phyloP scores from a whole-genome alignment of 2,888 invertebrate genomes.

The Pelosia muscerda region DNA sequence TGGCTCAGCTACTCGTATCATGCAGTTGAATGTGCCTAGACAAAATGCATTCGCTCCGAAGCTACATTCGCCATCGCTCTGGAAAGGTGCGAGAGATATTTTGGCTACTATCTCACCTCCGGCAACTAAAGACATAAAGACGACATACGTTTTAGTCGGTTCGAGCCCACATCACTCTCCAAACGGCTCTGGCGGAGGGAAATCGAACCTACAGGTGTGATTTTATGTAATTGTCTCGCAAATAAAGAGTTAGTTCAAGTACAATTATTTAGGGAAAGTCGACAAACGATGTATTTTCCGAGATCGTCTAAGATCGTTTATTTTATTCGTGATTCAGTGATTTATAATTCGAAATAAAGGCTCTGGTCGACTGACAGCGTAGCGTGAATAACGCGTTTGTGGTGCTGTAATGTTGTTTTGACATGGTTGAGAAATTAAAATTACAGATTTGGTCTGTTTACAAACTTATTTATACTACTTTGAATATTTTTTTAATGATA shows the following conservation, averaged over 20 bases:
- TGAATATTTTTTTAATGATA: no score
- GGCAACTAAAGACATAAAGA: no score
- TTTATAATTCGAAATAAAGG: constrained; percentile 11
- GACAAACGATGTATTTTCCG: constrained; percentile 25
- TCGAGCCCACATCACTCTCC: no score
- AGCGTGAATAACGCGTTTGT: not conserved
- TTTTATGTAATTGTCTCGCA: constrained; percentile 1
- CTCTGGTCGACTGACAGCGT: not conserved
- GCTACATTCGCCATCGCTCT: no score
- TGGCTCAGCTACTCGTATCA: no score
- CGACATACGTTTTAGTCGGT: no score
- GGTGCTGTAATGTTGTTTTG: not conserved
- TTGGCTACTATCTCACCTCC: no score
- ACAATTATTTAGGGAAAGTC: constrained; percentile 41
- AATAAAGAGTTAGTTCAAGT: not conserved
- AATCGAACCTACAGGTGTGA: no score
- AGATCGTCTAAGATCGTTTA: constrained; percentile 15
- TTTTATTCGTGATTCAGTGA: constrained; percentile 7
- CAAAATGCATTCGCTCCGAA: no score
- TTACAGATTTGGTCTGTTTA: not conserved
- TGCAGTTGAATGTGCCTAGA: no score
- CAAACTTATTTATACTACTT: not conserved
- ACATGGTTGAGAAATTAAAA: not conserved
- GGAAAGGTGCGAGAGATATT: no score
- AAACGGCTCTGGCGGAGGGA: no score